These are phyloP conservation scores for Hetaerina americana DNA, from an alignment of 1,140 invertebrate genomes.

Conservation along the genomic window DNA sequence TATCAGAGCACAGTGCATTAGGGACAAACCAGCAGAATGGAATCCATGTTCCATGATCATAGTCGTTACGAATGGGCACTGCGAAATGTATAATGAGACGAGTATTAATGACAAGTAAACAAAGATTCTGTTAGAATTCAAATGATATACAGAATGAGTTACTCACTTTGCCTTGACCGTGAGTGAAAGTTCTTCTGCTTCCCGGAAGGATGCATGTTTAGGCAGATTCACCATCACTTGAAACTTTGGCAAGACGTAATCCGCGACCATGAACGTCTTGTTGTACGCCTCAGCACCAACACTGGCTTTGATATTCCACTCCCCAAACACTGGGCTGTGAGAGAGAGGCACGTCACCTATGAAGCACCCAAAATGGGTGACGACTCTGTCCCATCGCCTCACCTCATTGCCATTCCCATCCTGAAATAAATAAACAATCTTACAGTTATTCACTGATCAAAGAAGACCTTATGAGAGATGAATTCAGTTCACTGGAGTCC, in stretches of 20 bases:
- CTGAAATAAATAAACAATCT: slow-evolving; percentile 33
- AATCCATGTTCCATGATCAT: too few species aligned
- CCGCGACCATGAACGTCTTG: slow-evolving; percentile 65
- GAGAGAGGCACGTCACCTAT: slow-evolving; percentile 66
- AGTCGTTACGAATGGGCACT: too few species aligned
- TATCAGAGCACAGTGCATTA: too few species aligned
- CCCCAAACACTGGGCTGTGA: slow-evolving; percentile 74
- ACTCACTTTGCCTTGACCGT: slow-evolving; percentile 72
- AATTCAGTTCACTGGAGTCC: too few species aligned
- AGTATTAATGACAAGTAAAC: slow-evolving; percentile 1
- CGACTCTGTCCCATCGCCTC: slow-evolving; percentile 58
- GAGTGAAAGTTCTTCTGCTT: slow-evolving; percentile 53
- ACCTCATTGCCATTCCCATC: slow-evolving; percentile 71
- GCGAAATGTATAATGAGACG: too few species aligned
- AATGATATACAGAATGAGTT: not conserved
- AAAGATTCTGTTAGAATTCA: not conserved
- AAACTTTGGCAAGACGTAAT: slow-evolving; percentile 89
- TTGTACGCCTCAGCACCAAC: slow-evolving; percentile 48
- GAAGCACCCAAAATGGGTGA: slow-evolving; percentile 61
- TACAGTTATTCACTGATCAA: too few species aligned
- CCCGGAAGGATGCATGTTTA: slow-evolving; percentile 64
- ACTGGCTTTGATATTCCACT: slow-evolving; percentile 68
- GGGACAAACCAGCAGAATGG: too few species aligned
- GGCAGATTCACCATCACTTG: slow-evolving; percentile 70
- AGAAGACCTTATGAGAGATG: too few species aligned